Conservation (phyloP, 2,797 vertebrate species). For the Falco cherrug region DNA sequence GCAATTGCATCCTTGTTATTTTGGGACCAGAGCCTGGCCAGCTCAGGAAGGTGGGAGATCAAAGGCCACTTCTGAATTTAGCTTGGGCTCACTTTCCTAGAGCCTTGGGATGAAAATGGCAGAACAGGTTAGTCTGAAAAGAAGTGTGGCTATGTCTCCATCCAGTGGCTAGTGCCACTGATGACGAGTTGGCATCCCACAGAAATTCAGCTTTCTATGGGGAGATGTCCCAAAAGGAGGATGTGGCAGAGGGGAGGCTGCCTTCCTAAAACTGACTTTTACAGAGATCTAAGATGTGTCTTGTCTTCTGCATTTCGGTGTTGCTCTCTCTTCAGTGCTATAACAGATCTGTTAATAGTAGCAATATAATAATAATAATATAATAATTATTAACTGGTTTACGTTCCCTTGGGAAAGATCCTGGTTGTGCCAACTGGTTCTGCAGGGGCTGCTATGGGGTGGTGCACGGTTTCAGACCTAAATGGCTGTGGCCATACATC, state of each 20-base stretch:
- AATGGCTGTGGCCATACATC: background rate
- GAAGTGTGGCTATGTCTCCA: background rate
- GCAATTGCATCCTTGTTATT: background rate
- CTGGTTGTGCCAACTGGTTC: background rate
- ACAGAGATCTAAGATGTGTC: background rate
- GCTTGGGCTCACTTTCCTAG: background rate
- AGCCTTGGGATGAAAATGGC: background rate
- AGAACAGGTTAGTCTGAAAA: background rate
- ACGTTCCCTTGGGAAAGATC: background rate
- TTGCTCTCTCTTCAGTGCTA: background rate
- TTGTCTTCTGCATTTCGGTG: background rate
- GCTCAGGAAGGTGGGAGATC: slow-evolving; percentile 14
- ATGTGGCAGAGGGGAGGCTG: background rate
- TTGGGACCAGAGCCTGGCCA: background rate
- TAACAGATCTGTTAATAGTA: background rate
- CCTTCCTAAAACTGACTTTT: background rate
- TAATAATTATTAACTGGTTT: background rate
- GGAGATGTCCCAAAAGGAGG: background rate
- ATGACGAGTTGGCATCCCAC: background rate
- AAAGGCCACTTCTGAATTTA: background rate
- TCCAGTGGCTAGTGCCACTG: slow-evolving; percentile 6
- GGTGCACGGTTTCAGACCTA: background rate
- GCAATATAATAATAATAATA: background rate
- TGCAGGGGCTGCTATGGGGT: background rate
- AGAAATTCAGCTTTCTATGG: background rate